These are phyloP conservation scores for Lasioglossum marginatum DNA, from an alignment of 2,888 invertebrate genomes.

Conservation along the genomic window DNA sequence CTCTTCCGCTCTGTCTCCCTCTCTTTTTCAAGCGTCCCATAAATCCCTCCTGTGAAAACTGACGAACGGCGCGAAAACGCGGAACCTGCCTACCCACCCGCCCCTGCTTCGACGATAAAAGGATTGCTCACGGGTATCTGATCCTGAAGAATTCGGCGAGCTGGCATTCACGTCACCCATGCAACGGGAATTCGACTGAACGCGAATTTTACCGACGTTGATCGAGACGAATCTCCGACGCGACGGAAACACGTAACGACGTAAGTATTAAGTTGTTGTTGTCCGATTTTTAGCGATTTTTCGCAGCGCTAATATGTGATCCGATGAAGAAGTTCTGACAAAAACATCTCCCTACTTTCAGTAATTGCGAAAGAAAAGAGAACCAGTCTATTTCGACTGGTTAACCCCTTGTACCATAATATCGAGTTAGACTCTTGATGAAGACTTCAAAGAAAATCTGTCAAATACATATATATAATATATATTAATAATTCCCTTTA, in stretches of 20 bases:
- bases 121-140: conserved; percentile 9
- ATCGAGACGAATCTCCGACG: not conserved
- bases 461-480: too few species aligned
- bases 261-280: not conserved
- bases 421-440: too few species aligned
- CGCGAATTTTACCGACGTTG: not conserved
- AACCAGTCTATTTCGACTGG: too few species aligned
- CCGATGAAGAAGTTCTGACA: not conserved
- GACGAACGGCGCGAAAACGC: conserved; percentile 10
- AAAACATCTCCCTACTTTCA: too few species aligned
- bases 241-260: not conserved
- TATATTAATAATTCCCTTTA: too few species aligned
- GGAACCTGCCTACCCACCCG: not conserved
- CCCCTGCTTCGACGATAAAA: not conserved
- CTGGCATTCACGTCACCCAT: not conserved
- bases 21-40: conserved; percentile 2
- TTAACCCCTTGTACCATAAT: too few species aligned
- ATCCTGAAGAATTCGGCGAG: conserved; percentile 9
- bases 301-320: not conserved
- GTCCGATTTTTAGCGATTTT: not conserved
- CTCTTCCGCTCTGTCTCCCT: not conserved
- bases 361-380: too few species aligned
- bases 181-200: not conserved
- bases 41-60: conserved; percentile 9
- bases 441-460: too few species aligned